Evolutionary conservation across 1,140 invertebrate species (phyloP), one percentile per base, ranked within the genome.

Genomic region (Vanessa tameamea): DNA sequence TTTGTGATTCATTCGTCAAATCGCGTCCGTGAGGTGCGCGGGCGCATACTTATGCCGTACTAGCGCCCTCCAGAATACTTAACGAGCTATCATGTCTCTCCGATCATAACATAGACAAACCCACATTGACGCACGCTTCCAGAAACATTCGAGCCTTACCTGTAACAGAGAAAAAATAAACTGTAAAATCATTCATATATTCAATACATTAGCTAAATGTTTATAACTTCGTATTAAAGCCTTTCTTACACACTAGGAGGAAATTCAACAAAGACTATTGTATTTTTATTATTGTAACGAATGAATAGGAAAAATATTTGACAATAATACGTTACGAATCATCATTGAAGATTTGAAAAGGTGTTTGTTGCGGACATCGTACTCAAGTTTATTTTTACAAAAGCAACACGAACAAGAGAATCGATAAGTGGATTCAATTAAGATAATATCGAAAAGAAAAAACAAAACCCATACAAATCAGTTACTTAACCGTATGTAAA

Each of bases 1-100:
- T 72, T 72, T 75, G 85, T 90, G 88, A 88, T 86, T 92, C 85
- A 90, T 81, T 84, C 83, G 84, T 89, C 85, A 89, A 89, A 88
- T 81, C 83, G 78, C 83, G 78, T 82, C 80, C 80, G 82, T 81
- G 85, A 81, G 81, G 81, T 82, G 85, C 87, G 87, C 88, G 87
- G 86, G 88, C 89, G 88, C 88, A 89, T 90, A 88, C 81, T 89
- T 83, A 89, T 91, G 86, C 64, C 48, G 64, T 73, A 65, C 76
- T 57, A 80, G 75, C 82, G 77, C 83, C 80, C 78, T 76, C 70
- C 64, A 37, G 73, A 70, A 75, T 75, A 71, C 73, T 61, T 59
- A 71, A 71, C 37, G 43, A 67, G 72, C 23, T 51, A 48, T 47
- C 57, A 65, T 64, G 64, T 51, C 47, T 67, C 55, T 59, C 23